Conservation (phyloP, 2,797 vertebrate species). For the Diplodus sargus region DNA sequence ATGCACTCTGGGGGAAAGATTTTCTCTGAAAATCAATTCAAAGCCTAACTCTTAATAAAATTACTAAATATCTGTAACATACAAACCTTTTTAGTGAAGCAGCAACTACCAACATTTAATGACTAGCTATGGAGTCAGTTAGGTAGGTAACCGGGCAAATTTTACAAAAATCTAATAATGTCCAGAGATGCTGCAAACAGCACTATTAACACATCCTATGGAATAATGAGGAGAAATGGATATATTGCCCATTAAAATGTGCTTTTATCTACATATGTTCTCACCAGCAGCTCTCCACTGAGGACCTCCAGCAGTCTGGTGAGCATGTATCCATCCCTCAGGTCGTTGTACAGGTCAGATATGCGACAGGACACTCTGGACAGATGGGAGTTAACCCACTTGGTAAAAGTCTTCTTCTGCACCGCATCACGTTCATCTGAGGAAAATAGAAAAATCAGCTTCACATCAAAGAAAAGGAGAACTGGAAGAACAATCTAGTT, state of each 20-base stretch:
- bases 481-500: background rate
- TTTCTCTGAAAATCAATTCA: background rate
- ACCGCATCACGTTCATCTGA: conserved; percentile 94
- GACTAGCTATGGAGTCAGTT: background rate
- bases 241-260: background rate
- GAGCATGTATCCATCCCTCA: conserved; percentile 93
- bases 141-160: background rate
- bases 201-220: background rate
- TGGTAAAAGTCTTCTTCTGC: conserved; percentile 97
- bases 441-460: background rate
- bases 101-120: background rate
- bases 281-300: conserved; percentile 93
- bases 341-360: conserved; percentile 91
- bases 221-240: background rate
- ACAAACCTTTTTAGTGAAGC: background rate
- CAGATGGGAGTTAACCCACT: conserved; percentile 95
- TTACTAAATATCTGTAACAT: background rate
- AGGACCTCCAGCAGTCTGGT: conserved; percentile 94
- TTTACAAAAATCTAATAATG: background rate
- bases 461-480: background rate
- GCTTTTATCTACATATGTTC: conserved; percentile 36
- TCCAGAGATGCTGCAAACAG: background rate
- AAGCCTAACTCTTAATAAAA: background rate
- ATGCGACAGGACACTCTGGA: conserved; percentile 91
- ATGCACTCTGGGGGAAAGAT: background rate